phyloP scores from a whole-genome alignment of 1,140 invertebrate genomes.

The Drosophila ohnishii region DNA sequence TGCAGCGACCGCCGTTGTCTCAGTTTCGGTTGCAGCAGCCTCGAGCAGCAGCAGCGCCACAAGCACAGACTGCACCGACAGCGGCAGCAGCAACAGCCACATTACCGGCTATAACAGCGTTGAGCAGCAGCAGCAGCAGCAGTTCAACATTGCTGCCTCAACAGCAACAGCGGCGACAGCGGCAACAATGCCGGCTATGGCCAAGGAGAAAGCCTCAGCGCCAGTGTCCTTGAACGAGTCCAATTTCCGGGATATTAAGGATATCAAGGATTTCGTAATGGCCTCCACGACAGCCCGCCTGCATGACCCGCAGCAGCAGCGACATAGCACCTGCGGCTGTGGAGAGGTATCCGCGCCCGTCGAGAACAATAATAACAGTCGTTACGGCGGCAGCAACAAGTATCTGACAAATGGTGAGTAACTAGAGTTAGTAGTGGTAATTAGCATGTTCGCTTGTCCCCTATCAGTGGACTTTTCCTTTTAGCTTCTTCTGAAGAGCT shows the following conservation, averaged over 20 bases:
- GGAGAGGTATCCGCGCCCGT: slow-evolving; percentile 50
- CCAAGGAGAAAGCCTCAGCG: slow-evolving; percentile 79
- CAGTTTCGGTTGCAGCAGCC: slow-evolving; percentile 42
- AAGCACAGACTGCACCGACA: slow-evolving; percentile 18
- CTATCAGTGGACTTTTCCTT: background rate
- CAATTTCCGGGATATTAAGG: slow-evolving; percentile 67
- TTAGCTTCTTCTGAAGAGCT: background rate
- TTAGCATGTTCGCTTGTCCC: background rate
- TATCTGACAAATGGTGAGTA: slow-evolving; percentile 71
- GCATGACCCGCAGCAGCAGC: slow-evolving; percentile 50
- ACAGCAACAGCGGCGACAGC: slow-evolving; percentile 38
- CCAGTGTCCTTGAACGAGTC: slow-evolving; percentile 73
- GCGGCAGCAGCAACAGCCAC: slow-evolving; percentile 21
- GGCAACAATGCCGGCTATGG: slow-evolving; percentile 82
- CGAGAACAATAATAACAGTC: slow-evolving; percentile 56
- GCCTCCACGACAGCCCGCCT: slow-evolving; percentile 52
- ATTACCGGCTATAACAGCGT: slow-evolving; percentile 13
- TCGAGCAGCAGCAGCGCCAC: slow-evolving; percentile 46
- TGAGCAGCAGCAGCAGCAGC: slow-evolving; percentile 43
- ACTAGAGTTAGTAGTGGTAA: background rate
- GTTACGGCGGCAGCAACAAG: slow-evolving; percentile 59
- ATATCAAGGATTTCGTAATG: slow-evolving; percentile 54
- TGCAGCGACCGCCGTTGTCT: slow-evolving; percentile 55
- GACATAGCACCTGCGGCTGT: slow-evolving; percentile 60
- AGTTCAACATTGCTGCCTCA: slow-evolving; percentile 48